phyloP scores from a whole-genome alignment of 2,113 vertebrate genomes.

The Oceanodroma tethys region DNA sequence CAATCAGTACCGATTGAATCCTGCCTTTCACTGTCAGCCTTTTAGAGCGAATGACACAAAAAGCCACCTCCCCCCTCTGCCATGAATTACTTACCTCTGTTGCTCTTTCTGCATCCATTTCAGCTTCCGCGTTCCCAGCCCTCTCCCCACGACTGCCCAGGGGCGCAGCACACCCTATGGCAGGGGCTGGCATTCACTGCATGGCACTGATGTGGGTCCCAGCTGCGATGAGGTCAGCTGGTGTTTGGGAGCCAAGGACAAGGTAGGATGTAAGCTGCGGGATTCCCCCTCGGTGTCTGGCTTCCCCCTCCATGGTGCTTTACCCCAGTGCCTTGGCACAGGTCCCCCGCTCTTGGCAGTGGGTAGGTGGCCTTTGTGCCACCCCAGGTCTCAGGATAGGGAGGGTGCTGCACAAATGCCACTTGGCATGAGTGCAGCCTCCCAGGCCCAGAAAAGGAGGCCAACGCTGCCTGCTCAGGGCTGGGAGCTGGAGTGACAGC shows the following conservation, averaged over 20 bases:
- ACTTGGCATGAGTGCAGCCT: not conserved
- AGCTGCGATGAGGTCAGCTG: not conserved
- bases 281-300: not conserved
- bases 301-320: not conserved
- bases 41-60: not conserved
- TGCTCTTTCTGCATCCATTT: not conserved
- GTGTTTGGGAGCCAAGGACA: rapidly evolving
- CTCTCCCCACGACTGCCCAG: not conserved
- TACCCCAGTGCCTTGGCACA: rapidly evolving
- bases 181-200: rapidly evolving
- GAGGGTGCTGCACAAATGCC: not conserved
- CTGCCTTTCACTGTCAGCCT: too few relatives aligned
- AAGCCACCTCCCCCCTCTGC: not conserved
- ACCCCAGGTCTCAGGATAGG: not conserved
- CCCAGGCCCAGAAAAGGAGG: not conserved
- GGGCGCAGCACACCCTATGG: rapidly evolving
- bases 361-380: not conserved
- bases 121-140: not conserved
- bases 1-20: rapidly evolving
- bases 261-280: not conserved
- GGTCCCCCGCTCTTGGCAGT: rapidly evolving
- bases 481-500: not conserved
- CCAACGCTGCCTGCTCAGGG: not conserved
- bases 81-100: not conserved
- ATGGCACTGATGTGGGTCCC: not conserved